Conservation (phyloP, 2,113 vertebrate species). For the Serinus canaria region DNA sequence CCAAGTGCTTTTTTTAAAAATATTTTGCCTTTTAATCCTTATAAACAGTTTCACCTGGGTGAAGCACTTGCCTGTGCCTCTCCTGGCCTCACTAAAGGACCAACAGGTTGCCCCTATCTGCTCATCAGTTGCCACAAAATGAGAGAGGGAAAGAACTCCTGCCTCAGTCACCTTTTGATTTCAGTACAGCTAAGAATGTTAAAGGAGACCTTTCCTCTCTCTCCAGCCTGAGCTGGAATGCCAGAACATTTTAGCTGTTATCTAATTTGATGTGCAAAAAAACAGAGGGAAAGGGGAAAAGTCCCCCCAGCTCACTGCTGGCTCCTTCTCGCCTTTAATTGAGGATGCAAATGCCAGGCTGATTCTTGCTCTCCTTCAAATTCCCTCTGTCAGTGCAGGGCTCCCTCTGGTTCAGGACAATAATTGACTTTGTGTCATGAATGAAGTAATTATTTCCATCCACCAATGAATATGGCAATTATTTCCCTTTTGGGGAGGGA, state of each 20-base stretch:
- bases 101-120: background rate
- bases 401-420: conserved; percentile 39
- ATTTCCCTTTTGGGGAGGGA: background rate
- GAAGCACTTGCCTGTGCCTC: background rate
- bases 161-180: background rate
- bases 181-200: background rate
- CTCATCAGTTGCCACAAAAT: background rate
- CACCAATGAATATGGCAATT: conserved; percentile 21
- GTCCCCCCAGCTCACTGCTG: background rate
- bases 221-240: background rate
- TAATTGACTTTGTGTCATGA: conserved; percentile 43
- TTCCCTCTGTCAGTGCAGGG: background rate
- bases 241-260: background rate
- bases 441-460: conserved; percentile 42
- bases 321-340: conserved; percentile 18
- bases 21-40: background rate
- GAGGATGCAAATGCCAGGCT: conserved; percentile 18
- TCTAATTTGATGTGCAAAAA: background rate
- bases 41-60: background rate
- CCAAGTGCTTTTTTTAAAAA: background rate
- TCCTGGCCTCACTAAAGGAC: background rate
- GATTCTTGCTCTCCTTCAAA: conserved; percentile 23
- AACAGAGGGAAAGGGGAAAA: background rate
- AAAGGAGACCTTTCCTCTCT: background rate
- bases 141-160: background rate